Evolutionary conservation across 1,140 invertebrate genomes (phyloP).

Genomic region (Caerostris extrusa): DNA sequence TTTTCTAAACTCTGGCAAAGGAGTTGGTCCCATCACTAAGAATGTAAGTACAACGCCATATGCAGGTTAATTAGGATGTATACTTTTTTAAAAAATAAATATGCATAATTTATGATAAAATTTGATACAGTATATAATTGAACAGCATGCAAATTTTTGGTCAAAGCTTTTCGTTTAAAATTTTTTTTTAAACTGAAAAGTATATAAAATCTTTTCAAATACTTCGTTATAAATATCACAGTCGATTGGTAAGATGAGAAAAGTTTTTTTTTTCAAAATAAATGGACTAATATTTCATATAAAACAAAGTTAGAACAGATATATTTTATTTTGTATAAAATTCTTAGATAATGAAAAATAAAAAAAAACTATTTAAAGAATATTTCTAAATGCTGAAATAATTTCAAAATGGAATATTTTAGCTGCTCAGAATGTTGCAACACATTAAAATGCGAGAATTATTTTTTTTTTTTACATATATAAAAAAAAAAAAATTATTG

Average conservation of each 20-base stretch:
- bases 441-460: too few relatives aligned
- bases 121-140: background rate
- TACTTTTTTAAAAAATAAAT: background rate
- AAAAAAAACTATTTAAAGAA: too few relatives aligned
- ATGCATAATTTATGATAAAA: conserved; percentile 14
- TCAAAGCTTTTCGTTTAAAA: background rate
- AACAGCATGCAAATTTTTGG: conserved; percentile 3
- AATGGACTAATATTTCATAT: background rate
- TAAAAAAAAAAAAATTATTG: too few relatives aligned
- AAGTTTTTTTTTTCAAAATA: background rate
- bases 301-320: too few relatives aligned
- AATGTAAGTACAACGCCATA: background rate
- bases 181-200: background rate
- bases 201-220: background rate
- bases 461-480: too few relatives aligned
- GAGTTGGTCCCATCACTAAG: conserved; percentile 23
- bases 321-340: too few relatives aligned
- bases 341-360: too few relatives aligned
- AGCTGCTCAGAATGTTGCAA: too few relatives aligned
- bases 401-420: too few relatives aligned
- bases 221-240: background rate
- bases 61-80: background rate
- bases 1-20: background rate
- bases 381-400: too few relatives aligned
- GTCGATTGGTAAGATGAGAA: background rate